These are phyloP conservation scores for Zosterops pallidus DNA, from an alignment of 2,113 vertebrate species.

Conservation along the genomic window DNA sequence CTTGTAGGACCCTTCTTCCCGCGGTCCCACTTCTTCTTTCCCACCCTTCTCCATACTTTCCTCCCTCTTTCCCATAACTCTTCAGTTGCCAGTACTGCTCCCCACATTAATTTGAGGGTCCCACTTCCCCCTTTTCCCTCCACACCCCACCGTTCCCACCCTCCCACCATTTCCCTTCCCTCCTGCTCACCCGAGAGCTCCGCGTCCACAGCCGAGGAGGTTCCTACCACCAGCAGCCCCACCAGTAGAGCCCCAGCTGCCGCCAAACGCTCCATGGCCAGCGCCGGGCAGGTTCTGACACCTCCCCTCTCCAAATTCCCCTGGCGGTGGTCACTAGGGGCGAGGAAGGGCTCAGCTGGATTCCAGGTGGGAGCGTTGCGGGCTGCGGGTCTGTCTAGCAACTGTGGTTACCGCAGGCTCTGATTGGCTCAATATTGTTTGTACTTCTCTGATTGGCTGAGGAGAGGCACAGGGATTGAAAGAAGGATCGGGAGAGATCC, in stretches of 20 bases:
- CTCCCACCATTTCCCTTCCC: not conserved
- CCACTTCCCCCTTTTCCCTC: no score
- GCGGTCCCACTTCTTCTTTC: not conserved
- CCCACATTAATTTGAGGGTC: not conserved
- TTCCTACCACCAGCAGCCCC: not conserved
- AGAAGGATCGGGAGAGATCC: not conserved
- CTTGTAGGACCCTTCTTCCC: not conserved
- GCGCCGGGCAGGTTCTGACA: not conserved
- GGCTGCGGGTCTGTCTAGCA: not conserved
- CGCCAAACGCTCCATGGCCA: not conserved
- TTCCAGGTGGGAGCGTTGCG: not conserved
- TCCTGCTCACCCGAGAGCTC: not conserved
- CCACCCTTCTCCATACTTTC: not conserved
- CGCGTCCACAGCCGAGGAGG: no score
- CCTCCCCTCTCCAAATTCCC: not conserved
- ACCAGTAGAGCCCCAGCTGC: not conserved
- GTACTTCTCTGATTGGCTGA: not conserved
- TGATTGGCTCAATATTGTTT: not conserved
- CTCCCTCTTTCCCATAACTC: not conserved
- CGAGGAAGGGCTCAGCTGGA: no score
- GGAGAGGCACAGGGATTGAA: not conserved
- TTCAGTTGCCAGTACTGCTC: not conserved
- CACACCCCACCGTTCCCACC: not conserved
- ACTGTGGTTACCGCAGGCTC: not conserved
- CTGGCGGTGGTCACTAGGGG: not conserved